Evolutionary conservation across 2,888 invertebrate genomes (phyloP), one percentile per base, ranked within the genome.

Genomic region (Acanthosoma haemorrhoidale): DNA sequence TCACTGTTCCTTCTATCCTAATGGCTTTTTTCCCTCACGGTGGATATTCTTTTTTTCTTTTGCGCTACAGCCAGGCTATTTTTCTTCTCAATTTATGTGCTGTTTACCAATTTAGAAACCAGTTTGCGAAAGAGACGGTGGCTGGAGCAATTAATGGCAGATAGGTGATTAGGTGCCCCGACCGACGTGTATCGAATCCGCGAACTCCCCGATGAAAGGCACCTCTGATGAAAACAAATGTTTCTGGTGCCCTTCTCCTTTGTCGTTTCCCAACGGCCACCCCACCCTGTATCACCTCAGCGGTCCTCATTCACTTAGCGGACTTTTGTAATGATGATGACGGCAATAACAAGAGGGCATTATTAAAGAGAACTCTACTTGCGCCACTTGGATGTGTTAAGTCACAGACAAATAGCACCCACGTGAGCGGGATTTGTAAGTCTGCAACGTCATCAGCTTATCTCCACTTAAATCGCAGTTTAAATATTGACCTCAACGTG

Each of bases 201-300:
- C 25, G 51, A n/a, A 15, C n/a, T 4, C 13, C 51, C 51, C n/a
- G n/a, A 51, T 51, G 51, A 51, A 51, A 51, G 51, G 29, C 25
- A 43, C n/a, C 13, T 51, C 51, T 51, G 51, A 51, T 51, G 51
- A 51, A 51, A 51, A 51, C 51, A 51, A 51, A 51, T 51, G 51
- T 51, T 4, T 5, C 51, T 51, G 5, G 51, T 25, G 51, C 29
- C 51, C 51, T 51, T 51, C 51, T 21, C 25, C 29, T n/a, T 25
- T 2, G 21, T 25, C 2, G 5, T 51, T 51, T 51, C 51, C 51
- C 25, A 51, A 51, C 25, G n/a, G n/a, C n/a, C n/a, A 51, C n/a
- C 51, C 51, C 51, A n/a, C 51, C 25, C 43, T 43, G 21, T 21
- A 21, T 43, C 43, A 11, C 21, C 11, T 21, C 21, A 43, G 21